Percentiles rank a stretch among this genome's conserved stretches.
These are phyloP conservation scores for Ochropacha duplaris DNA, from an alignment of 2,888 invertebrate genomes.

Conservation along the genomic window DNA sequence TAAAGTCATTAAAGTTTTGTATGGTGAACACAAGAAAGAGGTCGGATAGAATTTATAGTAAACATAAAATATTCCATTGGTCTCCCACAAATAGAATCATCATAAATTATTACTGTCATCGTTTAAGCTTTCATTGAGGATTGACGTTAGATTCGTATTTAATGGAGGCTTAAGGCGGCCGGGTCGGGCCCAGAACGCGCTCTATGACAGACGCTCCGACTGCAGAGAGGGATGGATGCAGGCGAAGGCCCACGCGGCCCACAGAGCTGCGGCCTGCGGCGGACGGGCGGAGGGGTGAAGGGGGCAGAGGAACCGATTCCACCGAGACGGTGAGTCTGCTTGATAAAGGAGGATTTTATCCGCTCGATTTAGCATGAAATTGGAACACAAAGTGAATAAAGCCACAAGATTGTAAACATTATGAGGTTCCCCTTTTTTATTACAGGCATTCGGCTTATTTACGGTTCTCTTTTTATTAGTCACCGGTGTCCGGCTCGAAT, in stretches of 20 bases:
- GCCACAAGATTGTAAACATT: constrained; percentile 83
- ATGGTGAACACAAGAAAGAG: constrained; percentile 31
- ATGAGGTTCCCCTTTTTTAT: constrained; percentile 80
- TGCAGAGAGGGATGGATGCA: constrained; percentile 14
- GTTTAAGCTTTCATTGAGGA: constrained; percentile 64
- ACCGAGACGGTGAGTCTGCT: constrained; percentile 77
- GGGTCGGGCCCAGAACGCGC: constrained; percentile 15
- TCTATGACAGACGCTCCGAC: constrained; percentile 7
- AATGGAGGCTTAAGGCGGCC: constrained; percentile 53
- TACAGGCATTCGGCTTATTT: constrained; percentile 75
- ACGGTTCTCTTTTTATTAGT: constrained; percentile 78
- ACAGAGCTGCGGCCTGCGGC: constrained; percentile 16
- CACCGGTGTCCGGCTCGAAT: constrained; percentile 62
- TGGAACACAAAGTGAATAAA: constrained; percentile 83
- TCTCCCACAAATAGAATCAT: constrained; percentile 66
- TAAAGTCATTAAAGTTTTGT: constrained; percentile 38
- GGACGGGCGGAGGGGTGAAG: constrained; percentile 28
- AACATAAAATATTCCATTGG: constrained; percentile 50
- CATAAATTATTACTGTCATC: constrained; percentile 66
- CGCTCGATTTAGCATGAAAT: constrained; percentile 83
- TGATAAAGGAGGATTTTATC: constrained; percentile 80
- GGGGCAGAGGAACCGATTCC: constrained; percentile 35
- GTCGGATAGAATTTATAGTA: constrained; percentile 45
- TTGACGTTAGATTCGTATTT: constrained; percentile 70
- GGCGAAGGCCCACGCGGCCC: constrained; percentile 19